phyloP scores from a whole-genome alignment of 2,113 vertebrate species.

The Noturus placidus region DNA sequence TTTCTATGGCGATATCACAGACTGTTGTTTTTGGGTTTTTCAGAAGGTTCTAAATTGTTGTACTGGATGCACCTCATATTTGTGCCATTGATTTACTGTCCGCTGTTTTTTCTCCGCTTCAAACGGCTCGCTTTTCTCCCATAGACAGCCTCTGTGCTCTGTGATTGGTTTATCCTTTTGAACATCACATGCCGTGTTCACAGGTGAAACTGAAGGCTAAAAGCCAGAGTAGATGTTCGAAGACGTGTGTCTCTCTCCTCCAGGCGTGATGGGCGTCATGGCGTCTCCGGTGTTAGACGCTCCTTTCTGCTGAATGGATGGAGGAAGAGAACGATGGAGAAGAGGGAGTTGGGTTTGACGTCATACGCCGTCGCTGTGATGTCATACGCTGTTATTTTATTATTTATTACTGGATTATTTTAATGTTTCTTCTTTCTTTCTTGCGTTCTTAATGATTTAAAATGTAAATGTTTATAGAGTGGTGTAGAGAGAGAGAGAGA shows the following conservation, averaged over 20 bases:
- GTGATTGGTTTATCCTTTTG: too few species aligned
- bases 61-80: too few species aligned
- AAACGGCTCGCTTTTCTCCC: too few species aligned
- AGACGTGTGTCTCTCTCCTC: not conserved
- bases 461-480: not conserved
- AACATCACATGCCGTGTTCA: too few species aligned
- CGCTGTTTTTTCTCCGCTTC: too few species aligned
- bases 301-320: not conserved
- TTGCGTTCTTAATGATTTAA: not conserved
- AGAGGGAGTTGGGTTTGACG: not conserved
- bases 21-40: too few species aligned
- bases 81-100: too few species aligned
- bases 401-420: not conserved
- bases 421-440: too few species aligned
- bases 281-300: not conserved
- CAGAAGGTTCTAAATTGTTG: too few species aligned
- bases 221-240: not conserved
- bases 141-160: too few species aligned
- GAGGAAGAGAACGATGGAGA: not conserved
- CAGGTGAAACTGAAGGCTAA: too few species aligned
- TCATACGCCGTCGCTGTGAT: not conserved
- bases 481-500: not conserved
- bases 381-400: not conserved
- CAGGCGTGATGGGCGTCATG: not conserved
- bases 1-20: too few species aligned